These are phyloP conservation scores for Tipula confusa DNA, from an alignment of 2,888 invertebrate genomes.

Conservation along the genomic window DNA sequence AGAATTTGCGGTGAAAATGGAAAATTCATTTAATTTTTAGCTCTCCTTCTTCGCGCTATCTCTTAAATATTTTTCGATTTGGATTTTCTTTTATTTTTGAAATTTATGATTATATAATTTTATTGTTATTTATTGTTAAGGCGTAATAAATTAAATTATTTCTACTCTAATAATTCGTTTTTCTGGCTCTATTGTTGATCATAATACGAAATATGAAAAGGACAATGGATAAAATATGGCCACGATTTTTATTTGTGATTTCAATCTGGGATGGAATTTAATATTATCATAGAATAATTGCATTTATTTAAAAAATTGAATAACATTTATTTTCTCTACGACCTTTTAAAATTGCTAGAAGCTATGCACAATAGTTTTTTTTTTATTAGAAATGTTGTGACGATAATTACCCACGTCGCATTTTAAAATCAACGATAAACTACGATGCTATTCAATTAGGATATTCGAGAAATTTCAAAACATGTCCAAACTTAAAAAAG, in stretches of 20 bases:
- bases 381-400: too few relatives aligned
- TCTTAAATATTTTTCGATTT: background rate
- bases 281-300: too few relatives aligned
- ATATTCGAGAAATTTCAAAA: too few relatives aligned
- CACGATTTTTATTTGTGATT: background rate
- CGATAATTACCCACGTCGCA: too few relatives aligned
- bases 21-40: background rate
- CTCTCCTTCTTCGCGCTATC: background rate
- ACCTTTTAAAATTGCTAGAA: too few relatives aligned
- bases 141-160: conserved; percentile 12
- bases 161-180: conserved; percentile 12
- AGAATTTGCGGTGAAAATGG: background rate
- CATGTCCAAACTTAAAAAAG: too few relatives aligned
- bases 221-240: background rate
- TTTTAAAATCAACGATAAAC: too few relatives aligned
- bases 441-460: too few relatives aligned
- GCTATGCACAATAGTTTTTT: too few relatives aligned
- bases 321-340: too few relatives aligned
- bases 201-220: background rate
- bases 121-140: conserved; percentile 6
- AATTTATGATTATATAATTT: conserved; percentile 3
- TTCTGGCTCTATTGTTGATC: background rate
- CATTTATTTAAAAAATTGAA: too few relatives aligned
- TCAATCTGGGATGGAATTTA: background rate
- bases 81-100: background rate